phyloP scores from a whole-genome alignment of 2,797 vertebrate genomes.

The Squalus acanthias region DNA sequence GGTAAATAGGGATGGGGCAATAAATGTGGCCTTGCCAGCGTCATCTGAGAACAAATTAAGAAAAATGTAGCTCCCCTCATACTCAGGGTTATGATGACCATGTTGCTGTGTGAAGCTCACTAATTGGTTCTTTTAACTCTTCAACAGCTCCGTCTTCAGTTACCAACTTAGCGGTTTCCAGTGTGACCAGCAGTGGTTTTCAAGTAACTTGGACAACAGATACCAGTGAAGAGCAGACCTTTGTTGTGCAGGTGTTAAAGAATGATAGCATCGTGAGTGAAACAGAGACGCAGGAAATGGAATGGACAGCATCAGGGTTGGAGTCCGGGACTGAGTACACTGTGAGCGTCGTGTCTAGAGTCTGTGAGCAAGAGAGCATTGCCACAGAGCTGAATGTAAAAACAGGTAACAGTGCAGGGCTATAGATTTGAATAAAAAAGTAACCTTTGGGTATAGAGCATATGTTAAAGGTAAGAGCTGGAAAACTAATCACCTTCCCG shows the following conservation, averaged over 20 bases:
- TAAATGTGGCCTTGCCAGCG: neutral
- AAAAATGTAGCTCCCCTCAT: too few relatives aligned
- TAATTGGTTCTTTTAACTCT: neutral
- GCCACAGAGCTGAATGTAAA: constrained; percentile 46
- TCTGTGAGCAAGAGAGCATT: constrained; percentile 49
- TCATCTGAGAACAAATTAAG: neutral
- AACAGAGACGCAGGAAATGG: constrained; percentile 37
- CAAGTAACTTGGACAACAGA: neutral
- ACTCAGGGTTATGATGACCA: neutral
- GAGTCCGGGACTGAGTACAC: constrained; percentile 40
- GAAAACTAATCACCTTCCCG: neutral
- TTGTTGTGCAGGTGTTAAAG: constrained; percentile 42
- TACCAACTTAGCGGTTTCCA: constrained; percentile 39
- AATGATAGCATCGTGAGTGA: neutral
- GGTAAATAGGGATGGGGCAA: neutral
- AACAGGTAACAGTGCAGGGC: constrained; percentile 50
- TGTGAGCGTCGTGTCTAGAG: constrained; percentile 41
- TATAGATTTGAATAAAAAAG: neutral
- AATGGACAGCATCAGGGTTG: constrained; percentile 39
- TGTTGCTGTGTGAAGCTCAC: neutral
- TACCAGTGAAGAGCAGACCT: neutral
- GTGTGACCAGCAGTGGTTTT: constrained; percentile 39
- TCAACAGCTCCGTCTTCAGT: neutral
- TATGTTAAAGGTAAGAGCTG: neutral
- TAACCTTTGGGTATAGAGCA: neutral